Base-by-base conservation (phyloP, 2,888 invertebrate genomes). In the Caenorhabditis angaria region DNA sequence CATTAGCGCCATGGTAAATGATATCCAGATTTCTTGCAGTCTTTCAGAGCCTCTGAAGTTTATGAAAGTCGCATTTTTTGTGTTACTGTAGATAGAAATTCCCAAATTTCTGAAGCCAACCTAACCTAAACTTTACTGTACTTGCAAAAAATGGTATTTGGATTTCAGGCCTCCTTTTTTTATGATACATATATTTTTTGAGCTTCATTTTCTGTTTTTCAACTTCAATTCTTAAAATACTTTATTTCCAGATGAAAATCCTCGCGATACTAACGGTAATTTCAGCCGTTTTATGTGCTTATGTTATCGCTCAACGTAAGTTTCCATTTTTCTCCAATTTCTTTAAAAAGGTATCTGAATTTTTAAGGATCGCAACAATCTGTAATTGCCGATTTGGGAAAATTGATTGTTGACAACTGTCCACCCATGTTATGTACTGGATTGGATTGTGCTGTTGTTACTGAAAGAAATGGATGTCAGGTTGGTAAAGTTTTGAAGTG, bases 361-460 rank as follows among this genome's bases (percentile, higher is more conserved):
- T 28, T 35, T 76, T 24, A 62, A 82, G 80, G 82, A 65, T 78
- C 78, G 41, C 82, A 82, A 57, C 70, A 69, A 29, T 70, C 82
- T 1, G 79, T 82, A 3, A 86, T 86, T 65, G 85, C 86, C 28
- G 86, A 87, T 77, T 70, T 87, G 61, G 87, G 87, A 14, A 85
- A 84, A 54, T 65, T 87, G 58, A 87, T 87, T 68, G 86, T 86
- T 20, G 86, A 87, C 57, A 85, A 87, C 68, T 87, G 87, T 57
- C 87, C 87, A 18, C 87, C 87, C 4, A 87, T 87, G 87, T 65
- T 87, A 56, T 87, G 87, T 69, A 87, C 87, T n/a, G 86, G 86
- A 47, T 72, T 87, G 18, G 87, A 87, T 68, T 87, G 87, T 67
- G 86, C 87, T 14, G 84, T 87, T 10, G 87, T 87, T 24, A 87